Conservation (phyloP, 2,888 invertebrate species). For the Apotomis capreana region DNA sequence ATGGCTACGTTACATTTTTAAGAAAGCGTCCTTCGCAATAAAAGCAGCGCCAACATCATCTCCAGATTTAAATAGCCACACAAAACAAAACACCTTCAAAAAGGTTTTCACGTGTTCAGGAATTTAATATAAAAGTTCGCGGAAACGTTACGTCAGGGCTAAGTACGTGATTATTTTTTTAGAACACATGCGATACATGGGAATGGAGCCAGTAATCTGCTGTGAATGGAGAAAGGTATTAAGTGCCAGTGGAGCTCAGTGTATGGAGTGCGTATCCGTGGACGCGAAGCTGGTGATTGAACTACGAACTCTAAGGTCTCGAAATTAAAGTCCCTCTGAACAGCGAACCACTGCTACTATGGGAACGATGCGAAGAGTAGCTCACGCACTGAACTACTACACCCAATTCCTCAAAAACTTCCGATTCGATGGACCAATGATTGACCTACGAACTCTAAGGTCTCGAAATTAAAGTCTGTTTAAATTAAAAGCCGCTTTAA, state of each 20-base stretch:
- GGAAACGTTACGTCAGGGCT: neutral
- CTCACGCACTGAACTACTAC: too few species aligned
- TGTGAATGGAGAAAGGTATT: neutral
- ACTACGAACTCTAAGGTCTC: too few species aligned
- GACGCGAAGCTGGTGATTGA: too few species aligned
- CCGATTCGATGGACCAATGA: too few species aligned
- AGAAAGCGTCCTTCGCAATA: neutral
- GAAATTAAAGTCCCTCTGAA: too few species aligned
- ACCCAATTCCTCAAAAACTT: too few species aligned
- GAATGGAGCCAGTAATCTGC: neutral
- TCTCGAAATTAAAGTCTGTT: too few species aligned
- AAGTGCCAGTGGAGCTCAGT: neutral
- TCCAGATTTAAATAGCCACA: neutral
- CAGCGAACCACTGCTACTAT: too few species aligned
- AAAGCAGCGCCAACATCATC: neutral
- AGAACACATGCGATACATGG: slow-evolving; percentile 25
- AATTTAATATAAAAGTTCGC: slow-evolving; percentile 26
- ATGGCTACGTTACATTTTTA: neutral
- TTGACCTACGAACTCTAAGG: too few species aligned
- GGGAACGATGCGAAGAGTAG: too few species aligned
- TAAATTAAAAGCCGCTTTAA: too few species aligned
- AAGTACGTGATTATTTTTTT: slow-evolving; percentile 34
- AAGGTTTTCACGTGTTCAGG: slow-evolving; percentile 3
- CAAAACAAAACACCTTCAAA: neutral
- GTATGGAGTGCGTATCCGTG: too few species aligned